Conservation (phyloP, 2,888 invertebrate species). For the Pristionchus exspectatus region DNA sequence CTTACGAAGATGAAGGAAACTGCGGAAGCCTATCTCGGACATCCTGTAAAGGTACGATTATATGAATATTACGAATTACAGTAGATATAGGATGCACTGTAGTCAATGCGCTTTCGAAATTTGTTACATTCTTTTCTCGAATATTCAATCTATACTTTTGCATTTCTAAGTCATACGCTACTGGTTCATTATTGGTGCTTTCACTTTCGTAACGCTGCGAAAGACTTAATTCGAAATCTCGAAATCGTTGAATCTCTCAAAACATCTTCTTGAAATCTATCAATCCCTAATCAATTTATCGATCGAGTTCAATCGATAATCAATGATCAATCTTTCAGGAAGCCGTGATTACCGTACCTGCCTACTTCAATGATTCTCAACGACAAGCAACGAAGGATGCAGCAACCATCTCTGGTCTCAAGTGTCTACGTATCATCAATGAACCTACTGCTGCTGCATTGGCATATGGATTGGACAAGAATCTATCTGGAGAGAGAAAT, state of each 20-base stretch:
- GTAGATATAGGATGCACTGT: not conserved
- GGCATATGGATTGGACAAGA: slow-evolving; percentile 85
- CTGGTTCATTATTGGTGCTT: too few relatives aligned
- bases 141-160: too few relatives aligned
- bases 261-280: too few relatives aligned
- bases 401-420: slow-evolving; percentile 80
- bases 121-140: too few relatives aligned
- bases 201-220: too few relatives aligned
- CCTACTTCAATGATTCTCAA: slow-evolving; percentile 86
- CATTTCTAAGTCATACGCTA: too few relatives aligned
- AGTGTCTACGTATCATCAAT: slow-evolving; percentile 81
- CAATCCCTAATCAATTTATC: too few relatives aligned
- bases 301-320: not conserved
- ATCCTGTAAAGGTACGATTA: slow-evolving; percentile 58
- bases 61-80: too few relatives aligned
- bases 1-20: slow-evolving; percentile 68
- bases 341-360: slow-evolving; percentile 92
- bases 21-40: slow-evolving; percentile 69
- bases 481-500: slow-evolving; percentile 68
- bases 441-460: slow-evolving; percentile 85
- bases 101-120: too few relatives aligned
- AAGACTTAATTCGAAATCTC: too few relatives aligned
- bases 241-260: too few relatives aligned
- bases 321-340: slow-evolving; percentile 78
- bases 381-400: slow-evolving; percentile 84